phyloP scores from a whole-genome alignment of 2,888 invertebrate genomes.

The Coelopa pilipes region DNA sequence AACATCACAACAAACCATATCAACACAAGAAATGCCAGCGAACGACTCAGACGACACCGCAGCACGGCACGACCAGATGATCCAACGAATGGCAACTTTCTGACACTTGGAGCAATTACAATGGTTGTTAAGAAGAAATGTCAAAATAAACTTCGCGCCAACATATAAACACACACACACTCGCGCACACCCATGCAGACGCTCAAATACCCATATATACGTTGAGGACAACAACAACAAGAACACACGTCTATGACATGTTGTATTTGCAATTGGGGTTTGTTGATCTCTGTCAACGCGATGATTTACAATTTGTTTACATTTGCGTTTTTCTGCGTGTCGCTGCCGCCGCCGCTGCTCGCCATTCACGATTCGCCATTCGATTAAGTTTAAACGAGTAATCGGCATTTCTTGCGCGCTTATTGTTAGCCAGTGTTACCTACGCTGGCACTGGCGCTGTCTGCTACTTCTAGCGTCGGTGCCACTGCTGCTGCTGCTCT shows the following conservation, averaged over 20 bases:
- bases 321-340: conserved; percentile 34
- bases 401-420: background rate
- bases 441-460: too few species aligned
- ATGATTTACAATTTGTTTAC: conserved; percentile 44
- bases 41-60: background rate
- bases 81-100: background rate
- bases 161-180: too few species aligned
- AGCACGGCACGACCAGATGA: background rate
- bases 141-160: background rate
- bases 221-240: background rate
- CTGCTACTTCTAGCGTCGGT: too few species aligned
- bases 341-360: too few species aligned
- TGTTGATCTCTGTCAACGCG: conserved; percentile 45
- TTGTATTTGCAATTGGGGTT: conserved; percentile 42
- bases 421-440: background rate
- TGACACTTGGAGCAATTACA: conserved; percentile 14
- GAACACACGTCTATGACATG: background rate
- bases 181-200: background rate
- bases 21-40: background rate
- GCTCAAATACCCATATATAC: background rate
- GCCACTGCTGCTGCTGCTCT: too few species aligned
- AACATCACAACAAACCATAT: too few species aligned
- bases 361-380: too few species aligned
- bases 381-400: background rate
- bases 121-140: conserved; percentile 6